Base-by-base conservation (phyloP, 2,797 vertebrate genomes). In the Pteropus rufus region DNA sequence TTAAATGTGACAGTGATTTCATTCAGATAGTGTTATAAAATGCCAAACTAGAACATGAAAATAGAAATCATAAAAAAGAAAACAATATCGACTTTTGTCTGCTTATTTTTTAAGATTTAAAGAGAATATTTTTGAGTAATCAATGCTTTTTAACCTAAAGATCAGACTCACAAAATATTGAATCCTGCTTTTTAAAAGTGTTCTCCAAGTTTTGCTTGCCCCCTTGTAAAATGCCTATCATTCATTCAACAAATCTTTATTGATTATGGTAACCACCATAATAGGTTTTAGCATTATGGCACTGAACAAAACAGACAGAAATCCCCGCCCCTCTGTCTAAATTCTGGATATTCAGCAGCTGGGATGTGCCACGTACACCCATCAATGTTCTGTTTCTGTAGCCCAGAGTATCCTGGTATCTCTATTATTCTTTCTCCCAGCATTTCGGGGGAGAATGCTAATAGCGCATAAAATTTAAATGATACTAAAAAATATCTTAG, bases 1-100 rank as follows among this genome's bases (percentile, higher is more conserved):
- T 96, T 96, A 76, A 82, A 72, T 79, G 94, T 89, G 95, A 89
- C 34, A 91, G 91, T 64, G 65, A 87, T 52, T 98, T 95, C 96
- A 94, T 97, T 98, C 95, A 93, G 77, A 67, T 73, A 91, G 97
- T 95, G 80, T 96, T 69, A 87, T 80, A 60, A 95, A 91, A 88
- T 44, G 79, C 70, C 89, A 96, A 95, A 92, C 79, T 87, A 84
- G 41, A 19, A 97, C 91, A 86, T 91, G 76, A 96, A 98, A 97
- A 97, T 95, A 95, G 46, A 95, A 96, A 64, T 26, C 11, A 2
- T 52, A 70, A 91, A 84, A 84, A 94, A 85, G 67, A 44, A 7
- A 94, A 83, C 86, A 39, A 5, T 16, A n/a, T 77, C 81, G 77
- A 31, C 36, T 89, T 96, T 62, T 96, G 67, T 54, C 88, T 64